These are phyloP conservation scores for Ophthalmolycus amberensis DNA, from an alignment of 2,113 vertebrate species.

Conservation along the genomic window DNA sequence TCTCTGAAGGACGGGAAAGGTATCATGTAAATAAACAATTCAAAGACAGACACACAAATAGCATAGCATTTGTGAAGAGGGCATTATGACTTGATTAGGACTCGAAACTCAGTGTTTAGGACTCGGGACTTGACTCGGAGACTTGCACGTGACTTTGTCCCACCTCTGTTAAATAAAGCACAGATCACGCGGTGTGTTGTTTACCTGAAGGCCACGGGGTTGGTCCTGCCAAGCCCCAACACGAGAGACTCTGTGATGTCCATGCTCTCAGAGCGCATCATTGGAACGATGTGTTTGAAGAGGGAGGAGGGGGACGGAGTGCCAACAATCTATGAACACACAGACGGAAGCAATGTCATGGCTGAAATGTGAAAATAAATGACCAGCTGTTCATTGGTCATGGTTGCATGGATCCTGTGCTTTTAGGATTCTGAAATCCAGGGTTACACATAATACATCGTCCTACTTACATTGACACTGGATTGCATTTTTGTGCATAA, in stretches of 20 bases:
- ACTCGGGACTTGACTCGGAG: no score
- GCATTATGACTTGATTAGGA: no score
- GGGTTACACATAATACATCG: no score
- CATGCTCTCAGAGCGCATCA: constrained; percentile 99
- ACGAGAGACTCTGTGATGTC: constrained; percentile 99
- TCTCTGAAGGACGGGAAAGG: constrained; percentile 84
- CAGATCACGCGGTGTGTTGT: not conserved
- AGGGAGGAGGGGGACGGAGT: constrained; percentile 96
- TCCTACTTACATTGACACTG: no score
- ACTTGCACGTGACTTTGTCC: no score
- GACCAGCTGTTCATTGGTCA: not conserved
- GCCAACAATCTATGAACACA: constrained; percentile 89
- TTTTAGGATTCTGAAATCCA: not conserved
- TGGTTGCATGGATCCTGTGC: not conserved
- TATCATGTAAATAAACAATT: not conserved
- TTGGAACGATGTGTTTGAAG: constrained; percentile 99
- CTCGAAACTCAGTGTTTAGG: no score
- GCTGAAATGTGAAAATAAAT: not conserved
- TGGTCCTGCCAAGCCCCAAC: constrained; percentile 99
- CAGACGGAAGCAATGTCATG: constrained; percentile 2
- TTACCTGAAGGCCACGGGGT: constrained; percentile 96
- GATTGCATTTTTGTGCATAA: no score
- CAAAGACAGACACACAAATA: no score
- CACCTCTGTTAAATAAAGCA: not conserved
- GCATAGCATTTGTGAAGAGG: no score